phyloP scores from a whole-genome alignment of 2,797 vertebrate genomes.

The Neomorphus geoffroyi region DNA sequence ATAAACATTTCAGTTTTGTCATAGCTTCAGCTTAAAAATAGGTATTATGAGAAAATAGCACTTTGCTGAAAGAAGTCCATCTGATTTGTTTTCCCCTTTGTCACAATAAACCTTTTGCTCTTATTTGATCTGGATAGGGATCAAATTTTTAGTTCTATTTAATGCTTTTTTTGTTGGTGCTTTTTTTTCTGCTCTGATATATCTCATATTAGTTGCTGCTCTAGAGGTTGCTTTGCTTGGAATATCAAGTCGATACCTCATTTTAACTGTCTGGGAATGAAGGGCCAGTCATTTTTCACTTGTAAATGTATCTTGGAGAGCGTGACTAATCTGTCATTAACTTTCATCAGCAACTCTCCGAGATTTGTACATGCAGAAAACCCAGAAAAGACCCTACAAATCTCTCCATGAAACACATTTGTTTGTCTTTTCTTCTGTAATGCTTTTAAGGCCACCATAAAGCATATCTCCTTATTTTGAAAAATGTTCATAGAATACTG shows the following conservation, averaged over 20 bases:
- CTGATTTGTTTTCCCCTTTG: conserved; percentile 3
- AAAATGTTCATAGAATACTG: not conserved
- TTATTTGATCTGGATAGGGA: conserved; percentile 8
- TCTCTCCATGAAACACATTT: not conserved
- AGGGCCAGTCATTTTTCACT: not conserved
- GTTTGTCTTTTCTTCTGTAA: not conserved
- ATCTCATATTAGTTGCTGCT: not conserved
- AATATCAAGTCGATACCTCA: not conserved
- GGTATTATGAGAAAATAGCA: not conserved
- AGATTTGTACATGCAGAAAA: not conserved
- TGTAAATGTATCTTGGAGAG: not conserved
- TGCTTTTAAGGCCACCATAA: not conserved
- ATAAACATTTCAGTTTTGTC: conserved; percentile 10
- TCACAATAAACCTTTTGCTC: not conserved
- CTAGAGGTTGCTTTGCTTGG: not conserved
- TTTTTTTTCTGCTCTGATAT: not conserved
- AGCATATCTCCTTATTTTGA: not conserved
- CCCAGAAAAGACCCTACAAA: not conserved
- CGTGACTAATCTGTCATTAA: not conserved
- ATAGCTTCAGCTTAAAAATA: conserved; percentile 18
- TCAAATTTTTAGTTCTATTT: not conserved
- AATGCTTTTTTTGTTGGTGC: not conserved
- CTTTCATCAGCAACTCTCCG: not conserved
- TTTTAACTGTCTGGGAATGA: not conserved
- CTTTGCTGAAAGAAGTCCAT: not conserved